Evolutionary conservation across 2,797 vertebrate genomes (phyloP), one percentile per base, ranked within the genome.

Genomic region (Syndactyla subalaris): DNA sequence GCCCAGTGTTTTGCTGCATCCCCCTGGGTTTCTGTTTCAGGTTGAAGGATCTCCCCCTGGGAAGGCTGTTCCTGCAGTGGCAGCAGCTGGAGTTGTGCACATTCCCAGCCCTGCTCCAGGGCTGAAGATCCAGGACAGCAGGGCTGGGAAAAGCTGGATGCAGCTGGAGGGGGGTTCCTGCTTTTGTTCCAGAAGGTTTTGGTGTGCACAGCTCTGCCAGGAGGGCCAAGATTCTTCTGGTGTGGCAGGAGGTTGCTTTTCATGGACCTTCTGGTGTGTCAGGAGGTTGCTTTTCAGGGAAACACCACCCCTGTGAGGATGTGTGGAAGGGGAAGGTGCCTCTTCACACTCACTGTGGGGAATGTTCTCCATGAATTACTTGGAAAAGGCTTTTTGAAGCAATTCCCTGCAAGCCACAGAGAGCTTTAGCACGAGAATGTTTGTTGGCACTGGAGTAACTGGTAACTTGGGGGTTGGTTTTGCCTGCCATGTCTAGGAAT

Each of bases 241-340:
- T 54, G 21, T 51, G 10, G 13, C 38, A 66, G 32, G 23, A 74
- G 30, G 45, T 48, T 45, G 54, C 32, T 76, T 67, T 72, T 41
- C 55, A 76, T 65, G 43, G 78, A 67, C 36, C 36, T 36, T 36
- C 36, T 36, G 36, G 36, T 36, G 36, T 51, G 10, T 14, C 38
- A 66, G 32, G 23, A 74, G 30, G 45, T 48, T 45, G 54, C 29
- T 76, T 67, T 72, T 41, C 55, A 76, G 70, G 43, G 78, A 67
- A 58, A 65, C 57, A 52, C 13, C 12, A 32, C 23, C 1, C 0
- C 46, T 52, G 82, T 2, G 6, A 71, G 57, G 81, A 20, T 0
- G 0, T 13, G 17, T 14, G 51, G 66, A 57, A 39, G 41, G 27
- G 24, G 26, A 6, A 22, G 0, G 1, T 30, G 52, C 52, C 27